Conservation (phyloP, 2,113 vertebrate species). For the Trochalopteron elliotii region DNA sequence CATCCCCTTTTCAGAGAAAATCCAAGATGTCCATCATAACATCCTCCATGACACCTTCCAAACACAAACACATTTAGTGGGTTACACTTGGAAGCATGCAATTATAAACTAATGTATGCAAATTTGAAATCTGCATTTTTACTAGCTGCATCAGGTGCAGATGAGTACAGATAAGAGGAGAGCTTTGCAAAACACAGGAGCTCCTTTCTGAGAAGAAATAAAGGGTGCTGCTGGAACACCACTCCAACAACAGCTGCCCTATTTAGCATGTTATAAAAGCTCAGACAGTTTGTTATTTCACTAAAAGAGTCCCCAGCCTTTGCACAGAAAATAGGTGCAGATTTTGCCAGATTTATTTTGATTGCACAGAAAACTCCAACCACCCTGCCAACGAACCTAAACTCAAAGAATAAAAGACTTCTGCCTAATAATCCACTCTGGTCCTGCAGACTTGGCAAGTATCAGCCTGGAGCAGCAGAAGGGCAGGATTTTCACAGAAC, state of each 20-base stretch:
- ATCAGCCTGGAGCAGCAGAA: background rate
- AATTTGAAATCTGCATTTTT: conserved; percentile 11
- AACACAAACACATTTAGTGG: background rate
- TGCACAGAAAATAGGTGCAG: background rate
- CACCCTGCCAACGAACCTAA: background rate
- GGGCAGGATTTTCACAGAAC: background rate
- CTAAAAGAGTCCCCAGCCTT: background rate
- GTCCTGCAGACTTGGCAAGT: background rate
- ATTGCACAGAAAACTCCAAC: background rate
- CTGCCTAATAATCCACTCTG: background rate
- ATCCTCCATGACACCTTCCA: rapidly evolving
- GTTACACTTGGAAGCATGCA: background rate
- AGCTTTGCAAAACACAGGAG: conserved; percentile 9
- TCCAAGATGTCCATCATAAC: background rate
- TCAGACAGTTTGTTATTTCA: background rate
- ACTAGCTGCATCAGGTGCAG: conserved; percentile 32
- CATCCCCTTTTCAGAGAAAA: background rate
- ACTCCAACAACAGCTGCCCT: conserved; percentile 48
- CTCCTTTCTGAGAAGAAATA: conserved; percentile 1
- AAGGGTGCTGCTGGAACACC: conserved; percentile 10
- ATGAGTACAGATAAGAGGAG: background rate
- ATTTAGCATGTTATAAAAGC: background rate
- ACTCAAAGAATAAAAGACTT: background rate
- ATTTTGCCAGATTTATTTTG: background rate
- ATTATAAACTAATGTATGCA: background rate